Base-by-base conservation (phyloP, 2,113 vertebrate species). In the Calyptomena viridis region DNA sequence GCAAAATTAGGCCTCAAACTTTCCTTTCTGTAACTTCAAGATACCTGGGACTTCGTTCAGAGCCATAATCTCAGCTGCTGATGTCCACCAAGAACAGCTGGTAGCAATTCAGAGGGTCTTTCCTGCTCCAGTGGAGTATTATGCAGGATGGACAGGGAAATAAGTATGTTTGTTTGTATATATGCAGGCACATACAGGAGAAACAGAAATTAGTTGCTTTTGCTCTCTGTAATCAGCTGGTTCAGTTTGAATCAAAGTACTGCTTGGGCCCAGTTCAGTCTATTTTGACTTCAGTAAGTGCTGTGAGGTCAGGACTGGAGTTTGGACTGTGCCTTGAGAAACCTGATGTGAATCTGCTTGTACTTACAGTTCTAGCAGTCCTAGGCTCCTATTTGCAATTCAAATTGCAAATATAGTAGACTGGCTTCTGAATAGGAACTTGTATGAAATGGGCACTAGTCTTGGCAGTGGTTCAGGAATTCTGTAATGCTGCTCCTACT, bases 381-480 rank as follows among this genome's bases (percentile, higher is more conserved):
- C 44, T 67, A 84, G n/a, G 46, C 39, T 89, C 21, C 52, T 75
- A 60, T 89, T 95, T 87, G 35, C 27, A 33, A 63, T 94, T 92
- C 80, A 71, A 95, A 88, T 93, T 69, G 37, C 50, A 49, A 90
- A 66, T 90, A 55, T 8, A 77, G 85, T 60, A 55, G 59, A 74
- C 46, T 60, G 56, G 18, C 62, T 91, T 95, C 73, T 93, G 88
- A 97, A 94, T 82, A 94, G 83, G 27, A 93, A 84, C 88, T 90
- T 94, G 44, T 92, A 66, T 95, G 87, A 95, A 95, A 89, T 74
- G 83, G 79, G 58, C 56, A 67, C 58, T 76, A 12, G 42, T 62
- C 69, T 89, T 96, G 94, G 90, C 80, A 3, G n/a, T 85, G 50
- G 39, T 63, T 93, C 95, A 94, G 93, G 85, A 91, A 94, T 89